Conservation (phyloP, 2,888 invertebrate species). For the Peribatodes rhomboidaria region DNA sequence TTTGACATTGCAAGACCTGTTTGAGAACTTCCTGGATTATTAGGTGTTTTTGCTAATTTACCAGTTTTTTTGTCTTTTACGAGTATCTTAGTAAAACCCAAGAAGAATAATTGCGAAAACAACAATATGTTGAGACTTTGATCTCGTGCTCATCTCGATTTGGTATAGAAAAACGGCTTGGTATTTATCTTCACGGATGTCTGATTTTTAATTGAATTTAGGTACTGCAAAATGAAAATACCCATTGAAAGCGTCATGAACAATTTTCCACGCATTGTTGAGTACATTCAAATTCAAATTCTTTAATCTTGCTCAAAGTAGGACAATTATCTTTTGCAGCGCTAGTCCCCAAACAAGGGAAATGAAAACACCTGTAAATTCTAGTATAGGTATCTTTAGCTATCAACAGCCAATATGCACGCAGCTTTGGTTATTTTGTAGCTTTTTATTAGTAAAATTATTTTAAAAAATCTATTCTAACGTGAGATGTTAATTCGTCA, state of each 20-base stretch:
- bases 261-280: too few species aligned
- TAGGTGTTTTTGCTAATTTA: conserved; percentile 17
- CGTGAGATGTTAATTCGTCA: too few species aligned
- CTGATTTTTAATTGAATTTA: neutral
- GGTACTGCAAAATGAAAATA: neutral
- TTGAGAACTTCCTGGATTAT: conserved; percentile 21
- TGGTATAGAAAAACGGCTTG: conserved; percentile 1
- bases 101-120: conserved; percentile 6
- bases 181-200: neutral
- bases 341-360: too few species aligned
- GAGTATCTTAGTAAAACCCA: conserved; percentile 6
- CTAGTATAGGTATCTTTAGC: too few species aligned
- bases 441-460: too few species aligned
- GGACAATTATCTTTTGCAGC: too few species aligned
- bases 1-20: conserved; percentile 23
- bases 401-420: too few species aligned
- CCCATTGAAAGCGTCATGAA: neutral
- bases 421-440: too few species aligned
- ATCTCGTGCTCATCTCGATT: neutral
- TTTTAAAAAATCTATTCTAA: too few species aligned
- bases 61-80: neutral
- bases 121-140: neutral
- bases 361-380: too few species aligned
- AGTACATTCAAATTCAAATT: too few species aligned
- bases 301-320: too few species aligned